Evolutionary conservation across 2,113 vertebrate genomes (phyloP).

Genomic region (Epinephelus lanceolatus): DNA sequence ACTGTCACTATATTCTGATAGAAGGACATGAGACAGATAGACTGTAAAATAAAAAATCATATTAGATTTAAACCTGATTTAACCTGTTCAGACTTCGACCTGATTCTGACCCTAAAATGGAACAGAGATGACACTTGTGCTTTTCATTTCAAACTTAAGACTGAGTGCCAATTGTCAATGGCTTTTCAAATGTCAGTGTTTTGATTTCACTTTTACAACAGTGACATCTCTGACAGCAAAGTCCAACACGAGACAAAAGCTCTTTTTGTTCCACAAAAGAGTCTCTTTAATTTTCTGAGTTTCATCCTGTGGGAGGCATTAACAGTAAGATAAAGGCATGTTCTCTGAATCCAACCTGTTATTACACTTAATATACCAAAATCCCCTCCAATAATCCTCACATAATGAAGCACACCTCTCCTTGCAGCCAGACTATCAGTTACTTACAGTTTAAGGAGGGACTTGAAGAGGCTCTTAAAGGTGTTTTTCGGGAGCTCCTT

Average conservation of each 20-base stretch:
- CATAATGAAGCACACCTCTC: background rate
- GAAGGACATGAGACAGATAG: no score
- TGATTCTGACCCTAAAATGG: background rate
- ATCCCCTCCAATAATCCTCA: background rate
- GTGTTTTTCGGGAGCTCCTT: slow-evolving; percentile 77
- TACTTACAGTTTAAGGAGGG: slow-evolving; percentile 87
- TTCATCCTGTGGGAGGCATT: background rate
- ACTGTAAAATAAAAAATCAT: no score
- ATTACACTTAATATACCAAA: background rate
- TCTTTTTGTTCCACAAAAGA: background rate
- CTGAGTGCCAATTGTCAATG: no score
- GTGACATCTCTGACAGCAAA: background rate
- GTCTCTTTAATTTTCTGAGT: background rate
- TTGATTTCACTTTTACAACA: background rate
- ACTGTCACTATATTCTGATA: no score
- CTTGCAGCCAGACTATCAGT: background rate
- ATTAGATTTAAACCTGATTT: no score
- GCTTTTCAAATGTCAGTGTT: background rate
- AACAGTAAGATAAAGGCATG: background rate
- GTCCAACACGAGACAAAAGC: background rate
- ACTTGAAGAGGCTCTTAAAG: slow-evolving; percentile 83
- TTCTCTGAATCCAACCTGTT: background rate
- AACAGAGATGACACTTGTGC: background rate
- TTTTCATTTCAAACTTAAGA: background rate
- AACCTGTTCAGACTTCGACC: background rate